Evolutionary conservation across 2,797 vertebrate species (phyloP), one percentile per base, ranked within the genome.

Genomic region (Siniperca undulata): DNA sequence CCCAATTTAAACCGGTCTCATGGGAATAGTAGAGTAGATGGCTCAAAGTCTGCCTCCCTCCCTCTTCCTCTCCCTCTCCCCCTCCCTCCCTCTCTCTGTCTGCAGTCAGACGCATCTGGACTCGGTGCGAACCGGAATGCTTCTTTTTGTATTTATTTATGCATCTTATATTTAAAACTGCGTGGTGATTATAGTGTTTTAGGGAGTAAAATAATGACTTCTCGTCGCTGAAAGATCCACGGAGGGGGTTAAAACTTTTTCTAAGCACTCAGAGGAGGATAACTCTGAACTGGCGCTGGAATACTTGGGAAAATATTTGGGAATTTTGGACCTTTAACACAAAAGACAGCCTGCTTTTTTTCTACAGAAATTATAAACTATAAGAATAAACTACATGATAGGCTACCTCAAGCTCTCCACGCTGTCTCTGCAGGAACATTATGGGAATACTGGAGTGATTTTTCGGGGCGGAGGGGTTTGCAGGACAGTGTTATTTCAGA

Each of bases 1-100:
- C 69, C 50, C 36, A 44, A 1, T 70, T 81, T 58, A 52, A 7
- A 10, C 77, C 17, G 65, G 46, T 84, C 87, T 56, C 88, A 61
- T 19, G 84, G 88, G 88, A 75, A 59, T 80, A 71, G 76, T 24
- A 48, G 46, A 72, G 81, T 83, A 89, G 89, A 55, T 44, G 87
- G 85, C 73, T 84, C 76, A 74, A 11, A 77, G 42, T 70, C 65
- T 67, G 16, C 50, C 72, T 68, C 81, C 72, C 73, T 66, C 81
- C 36, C 77, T 42, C 76, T 22, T 70, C 11, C 34, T 38, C 61
- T 22, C 53, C 27, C 72, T n/a, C 56, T 30, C 38, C 17, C 30
- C 30, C 68, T 30, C 83, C 11, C 83, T 14, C 40, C 44, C 64
- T 65, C 34, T 73, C 53, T 78, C 73, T 50, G 17, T 66, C 50